Evolutionary conservation across 2,888 invertebrate genomes (phyloP).

Genomic region (Hyalella azteca): DNA sequence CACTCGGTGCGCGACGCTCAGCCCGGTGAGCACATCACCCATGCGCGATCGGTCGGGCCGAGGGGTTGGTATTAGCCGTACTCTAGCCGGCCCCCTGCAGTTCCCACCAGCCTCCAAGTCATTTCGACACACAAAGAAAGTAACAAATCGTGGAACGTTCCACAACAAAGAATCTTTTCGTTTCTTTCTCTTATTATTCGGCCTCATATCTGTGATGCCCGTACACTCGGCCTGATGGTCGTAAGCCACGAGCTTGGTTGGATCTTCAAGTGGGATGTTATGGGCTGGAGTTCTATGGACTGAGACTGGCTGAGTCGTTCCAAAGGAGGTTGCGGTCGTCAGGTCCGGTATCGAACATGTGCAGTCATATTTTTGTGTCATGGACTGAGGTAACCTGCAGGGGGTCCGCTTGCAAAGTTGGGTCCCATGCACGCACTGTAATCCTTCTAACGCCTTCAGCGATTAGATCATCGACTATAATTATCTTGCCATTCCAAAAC

Average conservation of each 20-base stretch:
- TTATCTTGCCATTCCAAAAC: constrained; percentile 29
- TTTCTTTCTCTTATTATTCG: constrained; percentile 44
- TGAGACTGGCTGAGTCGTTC: neutral
- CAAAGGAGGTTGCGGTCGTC: neutral
- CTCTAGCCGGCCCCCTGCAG: constrained; percentile 29
- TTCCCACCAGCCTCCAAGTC: constrained; percentile 37
- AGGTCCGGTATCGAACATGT: constrained; percentile 1
- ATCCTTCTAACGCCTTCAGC: constrained; percentile 37
- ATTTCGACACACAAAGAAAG: constrained; percentile 41
- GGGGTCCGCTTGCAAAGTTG: constrained; percentile 29
- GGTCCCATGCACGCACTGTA: constrained; percentile 20
- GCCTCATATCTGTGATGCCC: constrained; percentile 22
- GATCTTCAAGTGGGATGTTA: neutral
- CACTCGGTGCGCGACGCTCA: no score
- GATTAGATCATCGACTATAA: constrained; percentile 28
- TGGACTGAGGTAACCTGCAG: constrained; percentile 16
- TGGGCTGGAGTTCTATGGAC: neutral
- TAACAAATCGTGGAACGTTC: constrained; percentile 42
- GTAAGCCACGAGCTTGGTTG: constrained; percentile 4
- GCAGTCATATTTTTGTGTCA: constrained; percentile 34
- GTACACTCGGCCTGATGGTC: neutral
- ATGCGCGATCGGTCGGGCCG: neutral
- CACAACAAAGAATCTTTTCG: constrained; percentile 42
- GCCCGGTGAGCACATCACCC: no score
- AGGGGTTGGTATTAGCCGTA: constrained; percentile 5